Base-by-base conservation (phyloP, 2,797 vertebrate genomes). In the Arremon aurantiirostris region DNA sequence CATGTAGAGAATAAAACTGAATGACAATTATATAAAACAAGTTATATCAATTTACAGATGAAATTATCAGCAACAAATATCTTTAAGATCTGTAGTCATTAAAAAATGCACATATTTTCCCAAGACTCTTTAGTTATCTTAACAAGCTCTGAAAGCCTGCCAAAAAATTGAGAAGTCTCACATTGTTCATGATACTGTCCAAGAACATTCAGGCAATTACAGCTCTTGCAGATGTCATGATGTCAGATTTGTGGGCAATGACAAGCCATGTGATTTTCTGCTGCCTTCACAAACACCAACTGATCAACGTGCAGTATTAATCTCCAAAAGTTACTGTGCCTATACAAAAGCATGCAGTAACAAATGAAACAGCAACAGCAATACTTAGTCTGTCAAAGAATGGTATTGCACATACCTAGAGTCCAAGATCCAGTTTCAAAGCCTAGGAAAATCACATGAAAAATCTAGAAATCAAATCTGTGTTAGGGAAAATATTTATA, bases 221-320 rank as follows among this genome's bases (percentile, higher is more conserved):
- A 52, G 72, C 68, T 82, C 70, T 72, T 63, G 82, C 94, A 96
- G 96, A 90, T 94, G 90, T 90, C 90, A 88, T 94, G 85, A 95
- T 94, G 87, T 94, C 95, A 95, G 72, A 94, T 55, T 23, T 90
- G 85, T 68, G 61, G 68, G 79, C 65, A 92, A 77, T 28, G 84
- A 92, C 76, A 89, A 89, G 46, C 46, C 92, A 52, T 7, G 71
- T 73, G 81, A 94, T 81, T 66, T 93, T 89, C 63, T 84, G n/a
- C 66, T 82, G 71, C 46, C 49, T 82, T 87, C 78, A 87, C 56
- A 89, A 92, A 89, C 14, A 86, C 42, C 37, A 90, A 14, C 24
- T 22, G 57, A 94, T 56, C 80, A 75, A 86, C 34, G 49, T 7
- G 32, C 57, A 82, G 37, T 61, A 71, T 39, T n/a, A 66, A 47